Evolutionary conservation across 2,113 vertebrate species (phyloP).

Genomic region (Cairina moschata): DNA sequence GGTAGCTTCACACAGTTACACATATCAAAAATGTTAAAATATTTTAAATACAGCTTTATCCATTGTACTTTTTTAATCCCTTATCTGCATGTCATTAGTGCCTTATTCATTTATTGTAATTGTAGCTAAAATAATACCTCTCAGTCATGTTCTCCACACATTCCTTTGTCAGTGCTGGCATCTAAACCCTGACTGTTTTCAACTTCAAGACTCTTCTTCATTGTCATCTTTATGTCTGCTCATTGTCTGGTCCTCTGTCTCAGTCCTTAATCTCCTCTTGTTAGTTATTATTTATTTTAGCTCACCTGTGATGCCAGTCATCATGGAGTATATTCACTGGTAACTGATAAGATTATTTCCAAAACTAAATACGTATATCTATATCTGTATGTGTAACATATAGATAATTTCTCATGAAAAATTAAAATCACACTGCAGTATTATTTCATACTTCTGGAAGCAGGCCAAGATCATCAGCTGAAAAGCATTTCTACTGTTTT

Average conservation of each 20-base stretch:
- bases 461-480: background rate
- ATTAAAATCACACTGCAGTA: background rate
- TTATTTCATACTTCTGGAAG: background rate
- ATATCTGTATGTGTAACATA: no score
- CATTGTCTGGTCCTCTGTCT: background rate
- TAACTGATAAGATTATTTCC: background rate
- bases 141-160: background rate
- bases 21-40: background rate
- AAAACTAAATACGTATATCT: background rate
- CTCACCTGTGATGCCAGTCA: accelerated
- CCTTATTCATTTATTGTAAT: background rate
- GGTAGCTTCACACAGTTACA: background rate
- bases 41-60: background rate
- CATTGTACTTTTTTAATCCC: background rate
- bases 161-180: background rate
- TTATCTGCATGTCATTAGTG: background rate
- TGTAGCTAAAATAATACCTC: background rate
- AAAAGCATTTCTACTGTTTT: background rate
- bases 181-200: background rate
- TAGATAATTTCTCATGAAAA: no score
- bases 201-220: background rate
- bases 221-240: background rate
- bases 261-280: background rate
- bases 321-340: accelerated
- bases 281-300: background rate